These are phyloP conservation scores for Eulemur rubriventer DNA, from an alignment of 2,797 vertebrate genomes.

Conservation along the genomic window DNA sequence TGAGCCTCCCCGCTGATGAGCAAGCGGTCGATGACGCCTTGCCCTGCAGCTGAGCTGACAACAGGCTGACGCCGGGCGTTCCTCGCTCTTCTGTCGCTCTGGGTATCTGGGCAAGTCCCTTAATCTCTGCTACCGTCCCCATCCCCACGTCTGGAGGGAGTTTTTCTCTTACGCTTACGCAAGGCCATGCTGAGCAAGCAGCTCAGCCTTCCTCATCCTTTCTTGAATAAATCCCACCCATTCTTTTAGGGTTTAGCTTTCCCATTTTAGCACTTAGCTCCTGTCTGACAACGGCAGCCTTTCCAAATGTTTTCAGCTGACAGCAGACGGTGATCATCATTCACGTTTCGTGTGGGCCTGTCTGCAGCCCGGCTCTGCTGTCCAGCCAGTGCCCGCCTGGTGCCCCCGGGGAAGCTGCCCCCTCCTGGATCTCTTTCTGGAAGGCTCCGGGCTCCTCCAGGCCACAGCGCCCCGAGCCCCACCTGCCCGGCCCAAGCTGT, in stretches of 20 bases:
- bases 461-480: neutral
- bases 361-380: neutral
- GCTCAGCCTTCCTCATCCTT: neutral
- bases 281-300: neutral
- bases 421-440: neutral
- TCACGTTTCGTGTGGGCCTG: neutral
- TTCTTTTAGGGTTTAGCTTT: neutral
- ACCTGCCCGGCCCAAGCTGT: neutral
- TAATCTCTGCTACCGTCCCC: neutral
- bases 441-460: neutral
- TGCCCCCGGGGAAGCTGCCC: neutral
- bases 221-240: neutral
- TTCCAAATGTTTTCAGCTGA: neutral
- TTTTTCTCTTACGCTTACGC: neutral
- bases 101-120: neutral
- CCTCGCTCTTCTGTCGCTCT: neutral
- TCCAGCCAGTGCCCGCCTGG: fast-evolving
- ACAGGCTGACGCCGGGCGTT: neutral
- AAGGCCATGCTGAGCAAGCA: neutral
- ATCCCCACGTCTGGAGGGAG: neutral
- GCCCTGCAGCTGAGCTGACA: fast-evolving
- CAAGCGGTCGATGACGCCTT: neutral
- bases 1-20: neutral
- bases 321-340: neutral
- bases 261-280: neutral